A percentile compares a stretch with the other conserved stretches of the same genome.
These are phyloP conservation scores for Drosophila paulistorum DNA, from an alignment of 1,140 invertebrate genomes.

Conservation along the genomic window DNA sequence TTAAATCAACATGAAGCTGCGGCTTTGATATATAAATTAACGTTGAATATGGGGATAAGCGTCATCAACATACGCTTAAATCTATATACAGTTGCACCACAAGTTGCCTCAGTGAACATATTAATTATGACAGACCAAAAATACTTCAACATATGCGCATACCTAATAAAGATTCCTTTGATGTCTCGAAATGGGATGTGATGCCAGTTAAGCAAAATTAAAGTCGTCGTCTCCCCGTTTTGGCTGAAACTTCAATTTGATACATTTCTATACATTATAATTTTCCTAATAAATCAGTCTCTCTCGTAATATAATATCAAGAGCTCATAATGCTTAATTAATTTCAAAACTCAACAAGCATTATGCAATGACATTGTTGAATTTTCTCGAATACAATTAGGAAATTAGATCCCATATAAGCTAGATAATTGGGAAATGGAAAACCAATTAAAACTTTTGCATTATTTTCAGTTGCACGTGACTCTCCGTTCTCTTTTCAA, in stretches of 20 bases:
- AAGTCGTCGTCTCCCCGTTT: neutral
- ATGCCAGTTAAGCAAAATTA: neutral
- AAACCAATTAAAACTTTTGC: conserved; percentile 23
- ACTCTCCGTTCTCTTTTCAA: neutral
- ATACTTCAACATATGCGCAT: conserved; percentile 1
- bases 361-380: neutral
- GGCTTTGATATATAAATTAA: conserved; percentile 33
- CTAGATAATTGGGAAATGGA: conserved; percentile 9
- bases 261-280: neutral
- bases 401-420: conserved; percentile 12
- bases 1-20: conserved; percentile 15
- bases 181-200: neutral
- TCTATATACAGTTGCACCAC: neutral
- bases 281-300: neutral
- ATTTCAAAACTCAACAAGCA: neutral
- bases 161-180: neutral
- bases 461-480: conserved; percentile 5
- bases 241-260: neutral
- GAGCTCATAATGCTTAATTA: neutral
- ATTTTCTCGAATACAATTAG: neutral
- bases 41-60: neutral
- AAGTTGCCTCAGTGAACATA: neutral
- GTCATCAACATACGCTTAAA: neutral
- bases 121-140: neutral
- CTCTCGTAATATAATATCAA: neutral